Evolutionary conservation across 1,140 invertebrate species (phyloP).

Genomic region (Lepidotrigona ventralis): DNA sequence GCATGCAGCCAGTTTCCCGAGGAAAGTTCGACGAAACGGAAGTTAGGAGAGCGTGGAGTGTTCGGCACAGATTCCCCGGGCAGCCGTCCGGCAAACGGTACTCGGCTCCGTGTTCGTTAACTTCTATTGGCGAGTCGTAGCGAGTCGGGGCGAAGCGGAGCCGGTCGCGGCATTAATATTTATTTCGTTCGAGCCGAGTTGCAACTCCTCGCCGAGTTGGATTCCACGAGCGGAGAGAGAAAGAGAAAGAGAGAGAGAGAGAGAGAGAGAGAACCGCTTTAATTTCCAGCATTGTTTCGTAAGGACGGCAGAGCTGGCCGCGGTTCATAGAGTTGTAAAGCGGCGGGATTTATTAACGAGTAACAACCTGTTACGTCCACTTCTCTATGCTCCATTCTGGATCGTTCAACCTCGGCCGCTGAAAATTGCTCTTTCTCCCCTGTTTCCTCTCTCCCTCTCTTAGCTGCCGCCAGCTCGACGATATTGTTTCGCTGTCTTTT

Average conservation of each 20-base stretch:
- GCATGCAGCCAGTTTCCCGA: slow-evolving; percentile 6
- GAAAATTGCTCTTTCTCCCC: not conserved
- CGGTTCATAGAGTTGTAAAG: slow-evolving; percentile 25
- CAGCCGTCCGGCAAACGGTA: slow-evolving; percentile 48
- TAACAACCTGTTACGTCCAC: slow-evolving; percentile 33
- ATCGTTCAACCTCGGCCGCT: not conserved
- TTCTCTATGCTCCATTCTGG: too few species aligned
- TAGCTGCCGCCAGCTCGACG: not conserved
- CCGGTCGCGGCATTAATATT: slow-evolving; percentile 57
- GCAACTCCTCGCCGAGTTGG: not conserved
- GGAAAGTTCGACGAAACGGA: slow-evolving; percentile 51
- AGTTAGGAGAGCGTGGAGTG: slow-evolving; percentile 48
- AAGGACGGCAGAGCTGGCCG: not conserved
- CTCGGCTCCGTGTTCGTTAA: slow-evolving; percentile 49
- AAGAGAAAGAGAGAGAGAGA: too few species aligned
- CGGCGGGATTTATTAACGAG: slow-evolving; percentile 34
- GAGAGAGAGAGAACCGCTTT: not conserved
- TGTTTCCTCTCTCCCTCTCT: not conserved
- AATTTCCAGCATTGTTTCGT: slow-evolving; percentile 32
- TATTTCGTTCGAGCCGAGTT: slow-evolving; percentile 33
- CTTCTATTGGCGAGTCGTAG: slow-evolving; percentile 56
- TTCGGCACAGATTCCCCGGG: slow-evolving; percentile 42
- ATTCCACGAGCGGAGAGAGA: not conserved
- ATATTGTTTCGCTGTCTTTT: not conserved
- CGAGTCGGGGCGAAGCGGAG: slow-evolving; percentile 18